Evolutionary conservation across 2,797 vertebrate genomes (phyloP).

Genomic region (Xyrichtys novacula): DNA sequence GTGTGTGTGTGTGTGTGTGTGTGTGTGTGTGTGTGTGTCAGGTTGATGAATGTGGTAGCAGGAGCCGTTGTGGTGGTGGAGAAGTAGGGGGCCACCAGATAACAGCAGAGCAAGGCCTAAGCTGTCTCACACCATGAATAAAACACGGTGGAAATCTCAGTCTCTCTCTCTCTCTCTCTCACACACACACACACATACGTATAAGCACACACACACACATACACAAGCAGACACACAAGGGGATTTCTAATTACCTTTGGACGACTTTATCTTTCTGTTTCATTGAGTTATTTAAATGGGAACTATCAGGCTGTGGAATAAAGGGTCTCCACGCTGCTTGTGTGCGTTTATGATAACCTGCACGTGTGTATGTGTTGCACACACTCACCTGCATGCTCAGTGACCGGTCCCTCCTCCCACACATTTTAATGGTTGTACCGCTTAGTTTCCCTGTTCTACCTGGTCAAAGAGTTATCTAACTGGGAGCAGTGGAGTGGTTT

Average conservation of each 20-base stretch:
- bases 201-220: slow-evolving; percentile 14
- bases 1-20: slow-evolving; percentile 32
- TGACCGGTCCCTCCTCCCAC: neutral
- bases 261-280: slow-evolving; percentile 59
- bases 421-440: neutral
- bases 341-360: slow-evolving; percentile 24
- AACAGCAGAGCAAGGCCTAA: slow-evolving; percentile 74
- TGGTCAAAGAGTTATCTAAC: neutral
- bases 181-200: slow-evolving; percentile 27
- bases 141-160: slow-evolving; percentile 47
- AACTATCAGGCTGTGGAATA: slow-evolving; percentile 23
- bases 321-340: neutral
- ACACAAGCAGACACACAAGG: slow-evolving; percentile 28
- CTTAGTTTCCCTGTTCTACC: slow-evolving; percentile 14
- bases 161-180: slow-evolving; percentile 3
- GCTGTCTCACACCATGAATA: slow-evolving; percentile 65
- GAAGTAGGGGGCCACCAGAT: slow-evolving; percentile 78
- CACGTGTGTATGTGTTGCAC: neutral
- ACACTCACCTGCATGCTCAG: slow-evolving; percentile 4
- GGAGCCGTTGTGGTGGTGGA: slow-evolving; percentile 73
- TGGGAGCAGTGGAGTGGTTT: slow-evolving; percentile 28
- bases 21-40: slow-evolving; percentile 59
- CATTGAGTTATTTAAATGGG: slow-evolving; percentile 50
- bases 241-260: slow-evolving; percentile 52
- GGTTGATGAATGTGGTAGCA: slow-evolving; percentile 80